These are phyloP conservation scores for Buphagus erythrorhynchus DNA, from an alignment of 2,797 vertebrate genomes.

Conservation along the genomic window DNA sequence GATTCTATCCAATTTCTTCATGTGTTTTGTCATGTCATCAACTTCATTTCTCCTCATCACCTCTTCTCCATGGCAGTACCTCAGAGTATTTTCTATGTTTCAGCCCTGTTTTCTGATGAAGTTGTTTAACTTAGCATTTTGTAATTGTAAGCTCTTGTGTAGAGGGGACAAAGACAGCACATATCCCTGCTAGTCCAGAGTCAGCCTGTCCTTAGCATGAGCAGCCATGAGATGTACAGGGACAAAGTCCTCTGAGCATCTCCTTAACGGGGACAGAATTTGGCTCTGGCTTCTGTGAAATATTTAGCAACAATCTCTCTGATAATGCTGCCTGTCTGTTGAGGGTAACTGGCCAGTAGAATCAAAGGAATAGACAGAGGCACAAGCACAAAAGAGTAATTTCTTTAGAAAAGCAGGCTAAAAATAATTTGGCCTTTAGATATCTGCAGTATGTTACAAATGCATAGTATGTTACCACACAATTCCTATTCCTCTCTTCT, in stretches of 20 bases:
- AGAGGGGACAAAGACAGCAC: not conserved
- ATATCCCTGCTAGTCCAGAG: not conserved
- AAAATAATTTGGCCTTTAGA: conserved; percentile 30
- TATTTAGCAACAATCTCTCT: not conserved
- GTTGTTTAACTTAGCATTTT: not conserved
- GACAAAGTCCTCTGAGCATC: not conserved
- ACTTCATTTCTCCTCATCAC: not conserved
- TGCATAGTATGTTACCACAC: not conserved
- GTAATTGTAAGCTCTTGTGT: not conserved
- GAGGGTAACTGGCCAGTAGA: not conserved
- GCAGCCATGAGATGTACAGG: not conserved
- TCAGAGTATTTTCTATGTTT: not conserved
- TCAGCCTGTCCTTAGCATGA: not conserved
- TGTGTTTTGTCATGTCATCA: not conserved
- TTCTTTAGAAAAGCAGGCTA: not conserved
- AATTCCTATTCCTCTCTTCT: not conserved
- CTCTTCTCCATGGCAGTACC: not conserved
- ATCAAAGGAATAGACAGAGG: not conserved
- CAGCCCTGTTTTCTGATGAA: not conserved
- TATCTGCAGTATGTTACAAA: not conserved
- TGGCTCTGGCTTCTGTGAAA: not conserved
- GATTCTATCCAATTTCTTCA: not conserved
- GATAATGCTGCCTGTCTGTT: not conserved
- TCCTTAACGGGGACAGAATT: not conserved
- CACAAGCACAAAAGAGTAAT: not conserved